phyloP scores from a whole-genome alignment of 2,888 invertebrate genomes.

The Zeuzera pyrina region DNA sequence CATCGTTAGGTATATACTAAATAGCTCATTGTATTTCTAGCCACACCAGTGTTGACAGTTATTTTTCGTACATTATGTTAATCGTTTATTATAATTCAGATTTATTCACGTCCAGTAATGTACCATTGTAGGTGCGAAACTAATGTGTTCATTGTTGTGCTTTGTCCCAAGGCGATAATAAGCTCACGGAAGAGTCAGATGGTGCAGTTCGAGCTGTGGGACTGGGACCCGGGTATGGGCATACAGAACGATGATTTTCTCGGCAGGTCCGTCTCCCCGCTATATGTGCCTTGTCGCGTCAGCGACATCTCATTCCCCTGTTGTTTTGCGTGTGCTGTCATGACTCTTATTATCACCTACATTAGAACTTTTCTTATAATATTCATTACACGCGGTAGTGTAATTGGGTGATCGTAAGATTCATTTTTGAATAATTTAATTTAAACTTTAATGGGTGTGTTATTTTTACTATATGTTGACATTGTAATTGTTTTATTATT shows the following conservation, averaged over 20 bases:
- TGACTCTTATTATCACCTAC: conserved; percentile 32
- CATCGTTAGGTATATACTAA: too few species aligned
- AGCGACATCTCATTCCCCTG: conserved; percentile 31
- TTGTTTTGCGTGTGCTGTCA: conserved; percentile 20
- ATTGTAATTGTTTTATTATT: too few species aligned
- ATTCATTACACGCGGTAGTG: background rate
- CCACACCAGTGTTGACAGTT: too few species aligned
- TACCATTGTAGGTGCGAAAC: too few species aligned
- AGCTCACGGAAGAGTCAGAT: conserved; percentile 82
- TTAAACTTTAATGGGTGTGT: conserved; percentile 17
- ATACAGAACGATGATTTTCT: conserved; percentile 86
- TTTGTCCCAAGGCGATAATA: conserved; percentile 81
- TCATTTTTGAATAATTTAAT: conserved; percentile 20
- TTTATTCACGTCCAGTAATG: too few species aligned
- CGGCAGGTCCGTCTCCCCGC: conserved; percentile 79
- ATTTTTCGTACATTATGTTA: too few species aligned
- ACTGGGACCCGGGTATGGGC: conserved; percentile 88
- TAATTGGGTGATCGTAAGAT: conserved; percentile 31
- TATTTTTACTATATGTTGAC: conserved; percentile 26
- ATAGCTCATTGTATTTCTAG: too few species aligned
- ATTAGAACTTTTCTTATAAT: conserved; percentile 2
- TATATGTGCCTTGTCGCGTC: conserved; percentile 25
- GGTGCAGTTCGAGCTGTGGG: conserved; percentile 84
- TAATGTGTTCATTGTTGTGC: conserved; percentile 30
- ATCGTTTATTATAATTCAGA: too few species aligned